A percentile compares a stretch with the other conserved stretches of the same genome.
Conservation (phyloP, 2,113 vertebrate species). For the human region GRCh38 chr21:43677001-43677500, state of each 20-base stretch:
- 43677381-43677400: fast-evolving
- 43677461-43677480: fast-evolving
- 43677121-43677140: fast-evolving
- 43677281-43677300: fast-evolving
- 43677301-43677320: neutral
- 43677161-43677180: neutral
- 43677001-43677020: neutral
- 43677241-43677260: neutral
- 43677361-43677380: fast-evolving
- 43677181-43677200: fast-evolving
- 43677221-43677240: neutral
- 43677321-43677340: neutral
- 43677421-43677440: fast-evolving
- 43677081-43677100: neutral
- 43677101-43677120: neutral
- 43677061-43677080: fast-evolving
- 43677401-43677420: fast-evolving
- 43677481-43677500: fast-evolving
- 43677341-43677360: neutral
- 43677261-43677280: fast-evolving
- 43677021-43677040: neutral
- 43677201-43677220: neutral
- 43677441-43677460: neutral
- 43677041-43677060: fast-evolving
- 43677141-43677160: neutral